These are phyloP conservation scores for Minunthozetes semirufus DNA, from an alignment of 2,888 invertebrate species.

Conservation along the genomic window DNA sequence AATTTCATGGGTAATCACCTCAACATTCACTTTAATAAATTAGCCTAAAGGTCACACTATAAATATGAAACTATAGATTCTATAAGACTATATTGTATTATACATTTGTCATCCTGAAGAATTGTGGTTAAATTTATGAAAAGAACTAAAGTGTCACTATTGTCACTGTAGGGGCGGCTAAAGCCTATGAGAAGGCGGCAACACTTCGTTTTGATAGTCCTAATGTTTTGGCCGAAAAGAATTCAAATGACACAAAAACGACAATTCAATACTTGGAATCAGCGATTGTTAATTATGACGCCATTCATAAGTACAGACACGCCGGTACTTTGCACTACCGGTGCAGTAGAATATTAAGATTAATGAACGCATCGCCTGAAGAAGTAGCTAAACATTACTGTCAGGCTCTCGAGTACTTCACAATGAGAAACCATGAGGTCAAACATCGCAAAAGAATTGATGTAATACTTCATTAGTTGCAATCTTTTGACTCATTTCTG, in stretches of 20 bases:
- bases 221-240: background rate
- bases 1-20: constrained; percentile 29
- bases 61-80: no score
- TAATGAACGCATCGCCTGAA: constrained; percentile 31
- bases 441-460: constrained; percentile 35
- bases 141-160: background rate
- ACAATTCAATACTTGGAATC: constrained; percentile 34
- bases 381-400: constrained; percentile 32
- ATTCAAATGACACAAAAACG: background rate
- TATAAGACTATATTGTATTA: no score
- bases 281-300: constrained; percentile 35
- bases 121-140: no score
- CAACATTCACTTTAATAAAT: no score
- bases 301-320: constrained; percentile 35
- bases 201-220: constrained; percentile 28
- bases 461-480: constrained; percentile 7
- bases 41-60: no score
- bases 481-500: background rate
- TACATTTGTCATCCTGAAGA: no score
- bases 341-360: constrained; percentile 19
- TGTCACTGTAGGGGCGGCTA: constrained; percentile 19
- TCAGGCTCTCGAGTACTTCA: constrained; percentile 34
- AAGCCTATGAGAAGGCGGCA: constrained; percentile 34
- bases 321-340: constrained; percentile 35
- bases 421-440: constrained; percentile 34